Evolutionary conservation across 2,113 vertebrate species (phyloP), one percentile per base, ranked within the genome.

Genomic region (Corythornis cristatus): DNA sequence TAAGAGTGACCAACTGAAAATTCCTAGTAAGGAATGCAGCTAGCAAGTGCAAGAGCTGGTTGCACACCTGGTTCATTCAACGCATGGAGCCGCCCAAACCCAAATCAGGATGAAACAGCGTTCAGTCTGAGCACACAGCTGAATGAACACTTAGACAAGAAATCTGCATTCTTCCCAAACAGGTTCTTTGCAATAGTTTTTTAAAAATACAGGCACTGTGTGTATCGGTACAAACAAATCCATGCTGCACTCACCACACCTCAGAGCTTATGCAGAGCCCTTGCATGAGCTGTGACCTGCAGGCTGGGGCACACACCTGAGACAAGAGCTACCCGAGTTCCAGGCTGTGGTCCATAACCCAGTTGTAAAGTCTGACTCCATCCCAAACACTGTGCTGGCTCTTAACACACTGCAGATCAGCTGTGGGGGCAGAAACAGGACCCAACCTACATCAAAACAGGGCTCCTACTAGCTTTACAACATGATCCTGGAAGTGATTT

Each of bases 41-140:
- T 35, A 4, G 20, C 4, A 66, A 72, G 21, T 1, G 20, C 8
- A 18, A 75, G 12, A 42, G 46, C 5, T 48, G 53, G 15, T 4
- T 57, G 66, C 33, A 26, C 70, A 5, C n/a, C n/a, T 10, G 0
- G 46, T 17, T 33, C 29, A 25, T 4, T 10, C 21, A 31, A 37
- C 16, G 2, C 0, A 5, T 0, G 6, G 31, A 64, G 62, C 46
- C 62, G 53, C 57, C 37, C 28, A 72, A 78, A 18, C 45, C 57
- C 48, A 40, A 40, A 40, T 42, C 1, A 0, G 33, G 16, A 19
- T 28, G 29, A 61, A n/a, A 19, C 0, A 0, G 6, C 1, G 0
- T 18, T 74, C 23, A 22, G 35, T 10, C 11, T 6, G 33, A 76
- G 33, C 48, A 64, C 0, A 0, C 14, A 31, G 48, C 14, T 33